Evolutionary conservation across 2,888 invertebrate species (phyloP).

Genomic region (Byasa hedistus): DNA sequence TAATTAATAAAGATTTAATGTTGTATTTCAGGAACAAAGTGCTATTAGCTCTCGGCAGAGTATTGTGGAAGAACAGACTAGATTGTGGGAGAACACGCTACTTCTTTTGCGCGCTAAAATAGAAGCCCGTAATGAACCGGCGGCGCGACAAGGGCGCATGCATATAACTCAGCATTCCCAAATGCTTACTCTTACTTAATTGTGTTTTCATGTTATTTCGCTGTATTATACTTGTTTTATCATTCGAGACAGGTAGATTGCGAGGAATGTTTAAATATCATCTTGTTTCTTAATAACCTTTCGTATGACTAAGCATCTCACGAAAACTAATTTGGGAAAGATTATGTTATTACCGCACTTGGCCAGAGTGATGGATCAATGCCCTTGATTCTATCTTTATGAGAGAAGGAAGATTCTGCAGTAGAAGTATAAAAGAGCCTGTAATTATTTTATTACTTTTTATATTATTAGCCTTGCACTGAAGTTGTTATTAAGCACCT

Average conservation of each 20-base stretch:
- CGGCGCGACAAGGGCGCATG: conserved; percentile 76
- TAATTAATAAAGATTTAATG: too few relatives aligned
- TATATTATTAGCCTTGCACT: too few relatives aligned
- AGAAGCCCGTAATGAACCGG: conserved; percentile 72
- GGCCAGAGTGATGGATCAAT: too few relatives aligned
- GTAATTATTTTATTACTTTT: too few relatives aligned
- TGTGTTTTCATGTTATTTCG: not conserved
- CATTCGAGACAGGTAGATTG: not conserved
- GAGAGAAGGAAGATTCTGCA: too few relatives aligned
- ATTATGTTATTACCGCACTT: too few relatives aligned
- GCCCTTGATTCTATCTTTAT: too few relatives aligned
- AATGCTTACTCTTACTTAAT: conserved; percentile 78
- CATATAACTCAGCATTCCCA: conserved; percentile 82
- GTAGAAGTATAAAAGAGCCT: too few relatives aligned
- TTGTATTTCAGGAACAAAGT: conserved; percentile 60
- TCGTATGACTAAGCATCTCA: too few relatives aligned
- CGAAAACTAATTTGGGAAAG: too few relatives aligned
- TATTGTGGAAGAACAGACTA: conserved; percentile 70
- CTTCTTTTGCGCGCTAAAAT: conserved; percentile 79
- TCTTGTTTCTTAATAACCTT: not conserved
- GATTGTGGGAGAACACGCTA: conserved; percentile 64
- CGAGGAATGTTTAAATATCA: not conserved
- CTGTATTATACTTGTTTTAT: not conserved
- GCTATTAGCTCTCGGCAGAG: conserved; percentile 71
- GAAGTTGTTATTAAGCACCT: too few relatives aligned